Evolutionary conservation across 1,140 invertebrate genomes (phyloP).

Genomic region (Neodiprion pinetum): DNA sequence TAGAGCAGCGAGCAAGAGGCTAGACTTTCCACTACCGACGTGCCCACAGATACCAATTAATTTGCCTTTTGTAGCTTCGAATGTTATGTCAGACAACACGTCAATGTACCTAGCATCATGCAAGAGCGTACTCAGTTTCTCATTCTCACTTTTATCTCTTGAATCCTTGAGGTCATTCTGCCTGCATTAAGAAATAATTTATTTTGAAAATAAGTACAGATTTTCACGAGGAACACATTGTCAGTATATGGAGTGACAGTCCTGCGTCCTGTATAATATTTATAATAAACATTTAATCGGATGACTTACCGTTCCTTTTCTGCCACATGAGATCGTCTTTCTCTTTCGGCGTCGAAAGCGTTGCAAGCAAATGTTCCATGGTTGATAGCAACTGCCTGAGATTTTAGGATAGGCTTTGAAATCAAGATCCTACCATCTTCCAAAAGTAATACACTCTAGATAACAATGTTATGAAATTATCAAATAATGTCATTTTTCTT

Average conservation of each 20-base stretch:
- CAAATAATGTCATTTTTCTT: background rate
- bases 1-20: slow-evolving; percentile 68
- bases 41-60: slow-evolving; percentile 72
- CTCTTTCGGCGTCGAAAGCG: slow-evolving; percentile 28
- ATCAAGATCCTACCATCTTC: slow-evolving; percentile 56
- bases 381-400: slow-evolving; percentile 62
- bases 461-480: background rate
- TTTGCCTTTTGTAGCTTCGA: slow-evolving; percentile 59
- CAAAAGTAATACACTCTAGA: slow-evolving; percentile 58
- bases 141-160: slow-evolving; percentile 24
- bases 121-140: background rate
- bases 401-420: slow-evolving; percentile 56
- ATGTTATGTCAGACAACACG: slow-evolving; percentile 52
- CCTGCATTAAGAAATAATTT: slow-evolving; percentile 13
- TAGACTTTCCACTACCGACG: slow-evolving; percentile 75
- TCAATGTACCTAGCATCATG: slow-evolving; percentile 31
- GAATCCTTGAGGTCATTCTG: slow-evolving; percentile 25
- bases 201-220: background rate
- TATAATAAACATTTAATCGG: no score
- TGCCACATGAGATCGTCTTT: slow-evolving; percentile 25
- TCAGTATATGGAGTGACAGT: background rate
- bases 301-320: slow-evolving; percentile 39
- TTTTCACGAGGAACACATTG: background rate
- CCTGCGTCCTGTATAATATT: background rate
- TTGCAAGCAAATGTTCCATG: slow-evolving; percentile 65